A percentile compares a stretch with the other conserved stretches of the same genome.
Evolutionary conservation across 1,140 invertebrate species (phyloP).

Genomic region (Drosophila asahinai): DNA sequence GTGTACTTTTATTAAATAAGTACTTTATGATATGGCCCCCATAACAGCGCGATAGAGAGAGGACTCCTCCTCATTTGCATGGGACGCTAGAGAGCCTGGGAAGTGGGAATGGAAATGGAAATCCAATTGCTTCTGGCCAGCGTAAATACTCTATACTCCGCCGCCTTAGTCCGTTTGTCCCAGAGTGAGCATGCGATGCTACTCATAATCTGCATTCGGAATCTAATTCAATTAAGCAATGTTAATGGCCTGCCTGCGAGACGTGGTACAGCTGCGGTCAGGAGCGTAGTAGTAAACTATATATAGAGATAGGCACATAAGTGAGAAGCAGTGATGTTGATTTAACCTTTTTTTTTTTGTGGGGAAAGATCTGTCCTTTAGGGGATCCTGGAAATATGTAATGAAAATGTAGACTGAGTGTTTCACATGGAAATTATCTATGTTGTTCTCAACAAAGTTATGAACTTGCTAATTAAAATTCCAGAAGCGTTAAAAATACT

Average conservation of each 20-base stretch:
- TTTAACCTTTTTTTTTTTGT: background rate
- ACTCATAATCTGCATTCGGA: constrained; percentile 76
- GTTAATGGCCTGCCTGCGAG: constrained; percentile 75
- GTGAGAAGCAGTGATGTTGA: background rate
- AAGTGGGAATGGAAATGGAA: constrained; percentile 14
- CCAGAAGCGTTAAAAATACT: too few relatives aligned
- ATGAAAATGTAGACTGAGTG: too few relatives aligned
- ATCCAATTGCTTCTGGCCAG: constrained; percentile 8
- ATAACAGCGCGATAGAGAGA: background rate
- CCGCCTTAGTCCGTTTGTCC: constrained; percentile 29
- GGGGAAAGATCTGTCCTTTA: background rate
- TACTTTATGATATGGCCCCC: constrained; percentile 15
- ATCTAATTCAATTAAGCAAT: constrained; percentile 82
- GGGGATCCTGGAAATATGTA: background rate
- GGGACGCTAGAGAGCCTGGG: constrained; percentile 15
- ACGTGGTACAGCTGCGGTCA: constrained; percentile 59
- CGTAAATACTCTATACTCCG: constrained; percentile 26
- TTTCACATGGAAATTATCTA: too few relatives aligned
- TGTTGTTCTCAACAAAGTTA: too few relatives aligned
- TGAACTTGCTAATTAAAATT: too few relatives aligned
- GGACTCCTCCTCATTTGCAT: constrained; percentile 29
- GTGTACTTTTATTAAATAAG: constrained; percentile 14
- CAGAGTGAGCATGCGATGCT: constrained; percentile 57
- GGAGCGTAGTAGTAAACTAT: constrained; percentile 26
- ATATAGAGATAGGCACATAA: constrained; percentile 7